These are phyloP conservation scores for Clytia hemisphaerica DNA, from an alignment of 30 jellyfish, hydroid and myxozoan species.

Conservation along the genomic window DNA sequence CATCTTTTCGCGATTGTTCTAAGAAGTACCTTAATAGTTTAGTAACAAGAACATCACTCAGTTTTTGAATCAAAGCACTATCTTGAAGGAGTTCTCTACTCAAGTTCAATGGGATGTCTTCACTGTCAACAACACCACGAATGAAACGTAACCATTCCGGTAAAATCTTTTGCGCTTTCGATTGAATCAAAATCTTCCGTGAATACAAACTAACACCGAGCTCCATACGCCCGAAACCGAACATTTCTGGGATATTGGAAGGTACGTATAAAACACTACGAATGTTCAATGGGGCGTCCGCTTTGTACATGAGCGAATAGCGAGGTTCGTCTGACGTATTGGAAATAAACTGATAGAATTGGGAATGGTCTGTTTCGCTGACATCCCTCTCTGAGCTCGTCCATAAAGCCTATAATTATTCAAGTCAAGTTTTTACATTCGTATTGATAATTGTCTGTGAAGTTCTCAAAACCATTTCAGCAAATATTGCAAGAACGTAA, in stretches of 20 bases:
- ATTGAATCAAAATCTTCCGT: slow-evolving; percentile 82
- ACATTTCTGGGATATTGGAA: slow-evolving; percentile 71
- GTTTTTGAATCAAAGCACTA: slow-evolving; percentile 74
- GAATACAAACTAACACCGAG: slow-evolving; percentile 80
- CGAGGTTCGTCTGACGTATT: slow-evolving; percentile 96
- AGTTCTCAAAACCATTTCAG: background rate
- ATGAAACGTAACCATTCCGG: slow-evolving; percentile 92
- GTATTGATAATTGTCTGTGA: background rate
- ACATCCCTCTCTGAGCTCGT: slow-evolving; percentile 54
- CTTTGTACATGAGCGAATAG: slow-evolving; percentile 71
- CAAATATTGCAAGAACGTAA: too few relatives aligned
- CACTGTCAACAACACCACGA: slow-evolving; percentile 97
- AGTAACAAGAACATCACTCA: slow-evolving; percentile 55
- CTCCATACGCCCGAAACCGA: slow-evolving; percentile 89
- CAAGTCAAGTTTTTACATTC: background rate
- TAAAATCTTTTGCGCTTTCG: slow-evolving; percentile 76
- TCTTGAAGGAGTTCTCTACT: slow-evolving; percentile 96
- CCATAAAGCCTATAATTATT: slow-evolving; percentile 80
- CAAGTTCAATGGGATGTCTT: slow-evolving; percentile 87
- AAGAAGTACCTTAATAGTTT: slow-evolving; percentile 57
- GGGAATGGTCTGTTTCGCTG: slow-evolving; percentile 68
- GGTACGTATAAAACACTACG: slow-evolving; percentile 88
- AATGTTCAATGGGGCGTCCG: slow-evolving; percentile 94
- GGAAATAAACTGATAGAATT: slow-evolving; percentile 88
- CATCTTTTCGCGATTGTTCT: slow-evolving; percentile 78